These are phyloP conservation scores for Triplophysa rosa DNA, from an alignment of 2,113 vertebrate genomes.

Conservation along the genomic window DNA sequence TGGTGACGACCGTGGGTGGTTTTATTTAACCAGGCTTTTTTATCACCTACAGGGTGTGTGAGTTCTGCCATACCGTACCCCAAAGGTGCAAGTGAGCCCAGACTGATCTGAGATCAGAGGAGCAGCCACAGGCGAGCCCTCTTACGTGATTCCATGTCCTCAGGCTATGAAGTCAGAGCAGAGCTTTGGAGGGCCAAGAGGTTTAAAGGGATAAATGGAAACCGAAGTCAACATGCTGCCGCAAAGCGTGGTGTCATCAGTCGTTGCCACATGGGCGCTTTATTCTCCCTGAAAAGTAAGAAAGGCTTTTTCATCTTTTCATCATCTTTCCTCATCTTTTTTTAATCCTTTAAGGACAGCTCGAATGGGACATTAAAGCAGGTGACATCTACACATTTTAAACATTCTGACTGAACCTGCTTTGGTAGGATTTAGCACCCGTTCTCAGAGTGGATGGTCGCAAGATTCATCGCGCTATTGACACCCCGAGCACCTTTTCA, in stretches of 20 bases:
- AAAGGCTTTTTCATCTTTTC: neutral
- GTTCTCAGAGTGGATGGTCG: neutral
- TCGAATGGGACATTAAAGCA: conserved; percentile 31
- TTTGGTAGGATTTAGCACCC: neutral
- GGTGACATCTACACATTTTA: conserved; percentile 10
- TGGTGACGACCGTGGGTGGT: neutral
- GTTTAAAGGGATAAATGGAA: conserved; percentile 25
- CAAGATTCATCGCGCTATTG: neutral
- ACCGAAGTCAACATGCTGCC: conserved; percentile 29
- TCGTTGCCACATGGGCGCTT: conserved; percentile 13
- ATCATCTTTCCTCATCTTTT: neutral
- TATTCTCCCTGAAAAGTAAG: conserved; percentile 3
- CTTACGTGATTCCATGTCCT: conserved; percentile 49
- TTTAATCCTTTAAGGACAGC: conserved; percentile 29
- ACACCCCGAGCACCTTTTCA: neutral
- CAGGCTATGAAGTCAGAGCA: conserved; percentile 47
- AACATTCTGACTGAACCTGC: neutral
- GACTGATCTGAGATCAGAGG: conserved; percentile 50
- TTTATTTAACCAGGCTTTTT: conserved; percentile 16
- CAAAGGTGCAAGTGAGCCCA: conserved; percentile 43
- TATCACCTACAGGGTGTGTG: conserved; percentile 17
- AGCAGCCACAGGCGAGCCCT: conserved; percentile 46
- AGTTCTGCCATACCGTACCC: conserved; percentile 26
- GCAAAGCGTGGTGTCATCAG: conserved; percentile 25
- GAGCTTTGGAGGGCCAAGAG: conserved; percentile 40